Percentiles rank a stretch among this genome's conserved stretches.
Evolutionary conservation across 2,888 invertebrate genomes (phyloP).

Genomic region (Cephus rjabovi): DNA sequence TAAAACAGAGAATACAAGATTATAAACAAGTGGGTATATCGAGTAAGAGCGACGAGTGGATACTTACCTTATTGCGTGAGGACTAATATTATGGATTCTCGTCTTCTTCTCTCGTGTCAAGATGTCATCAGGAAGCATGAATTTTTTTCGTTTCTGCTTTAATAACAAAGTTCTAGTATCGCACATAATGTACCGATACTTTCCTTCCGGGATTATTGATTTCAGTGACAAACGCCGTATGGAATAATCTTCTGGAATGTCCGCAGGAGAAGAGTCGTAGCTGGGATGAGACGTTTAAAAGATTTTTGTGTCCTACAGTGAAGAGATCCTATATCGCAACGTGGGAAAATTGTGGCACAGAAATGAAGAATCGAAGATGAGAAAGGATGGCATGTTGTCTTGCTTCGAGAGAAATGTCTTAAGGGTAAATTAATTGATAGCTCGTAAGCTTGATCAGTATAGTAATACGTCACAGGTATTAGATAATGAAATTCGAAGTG

Average conservation of each 20-base stretch:
- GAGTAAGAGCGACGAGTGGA: background rate
- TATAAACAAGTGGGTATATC: background rate
- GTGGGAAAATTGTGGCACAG: slow-evolving; percentile 25
- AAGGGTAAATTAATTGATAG: too few relatives aligned
- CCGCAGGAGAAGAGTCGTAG: slow-evolving; percentile 13
- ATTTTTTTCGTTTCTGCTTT: background rate
- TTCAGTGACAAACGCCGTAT: slow-evolving; percentile 70
- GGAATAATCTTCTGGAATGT: slow-evolving; percentile 73
- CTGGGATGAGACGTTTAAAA: slow-evolving; percentile 59
- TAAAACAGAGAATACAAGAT: background rate
- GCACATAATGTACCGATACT: background rate
- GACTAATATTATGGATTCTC: background rate
- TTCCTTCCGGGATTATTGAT: background rate
- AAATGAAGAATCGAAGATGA: too few relatives aligned
- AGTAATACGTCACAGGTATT: background rate
- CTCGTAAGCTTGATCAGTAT: too few relatives aligned
- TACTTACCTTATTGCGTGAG: background rate
- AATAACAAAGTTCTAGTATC: background rate
- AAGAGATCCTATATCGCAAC: slow-evolving; percentile 66
- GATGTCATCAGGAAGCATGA: background rate
- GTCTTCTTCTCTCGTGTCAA: background rate
- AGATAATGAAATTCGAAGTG: background rate
- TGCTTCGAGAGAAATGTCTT: too few relatives aligned
- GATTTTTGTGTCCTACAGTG: slow-evolving; percentile 68
- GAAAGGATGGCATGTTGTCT: too few relatives aligned